These are phyloP conservation scores for Brachionichthys hirsutus DNA, from an alignment of 2,113 vertebrate species.

Conservation along the genomic window DNA sequence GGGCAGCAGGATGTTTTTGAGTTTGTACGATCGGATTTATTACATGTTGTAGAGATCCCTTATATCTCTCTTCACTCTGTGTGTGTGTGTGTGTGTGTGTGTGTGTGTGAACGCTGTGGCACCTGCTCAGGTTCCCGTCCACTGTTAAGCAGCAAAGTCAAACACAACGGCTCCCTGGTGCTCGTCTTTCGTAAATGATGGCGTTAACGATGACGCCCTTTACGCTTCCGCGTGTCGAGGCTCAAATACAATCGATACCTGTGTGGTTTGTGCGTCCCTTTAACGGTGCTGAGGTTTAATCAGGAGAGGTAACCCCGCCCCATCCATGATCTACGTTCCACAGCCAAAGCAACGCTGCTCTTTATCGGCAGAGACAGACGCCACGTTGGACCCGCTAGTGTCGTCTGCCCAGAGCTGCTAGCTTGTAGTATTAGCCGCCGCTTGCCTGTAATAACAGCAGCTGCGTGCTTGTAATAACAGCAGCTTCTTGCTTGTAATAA, in stretches of 20 bases:
- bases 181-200: conserved; percentile 63
- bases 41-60: conserved; percentile 57
- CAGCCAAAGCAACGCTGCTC: too few species aligned
- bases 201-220: conserved; percentile 70
- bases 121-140: conserved; percentile 56
- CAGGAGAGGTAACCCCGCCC: too few species aligned
- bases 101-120: conserved; percentile 56
- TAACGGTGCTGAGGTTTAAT: conserved; percentile 20
- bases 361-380: too few species aligned
- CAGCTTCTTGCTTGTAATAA: too few species aligned
- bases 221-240: conserved; percentile 45
- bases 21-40: conserved; percentile 46
- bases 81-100: conserved; percentile 7
- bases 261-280: conserved; percentile 44
- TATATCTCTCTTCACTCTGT: conserved; percentile 36
- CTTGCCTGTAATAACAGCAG: too few species aligned
- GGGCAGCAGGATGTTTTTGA: conserved; percentile 39
- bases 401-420: too few species aligned
- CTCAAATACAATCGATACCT: conserved; percentile 52
- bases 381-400: too few species aligned
- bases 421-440: too few species aligned
- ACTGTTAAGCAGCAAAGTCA: conserved; percentile 65
- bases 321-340: too few species aligned
- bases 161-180: conserved; percentile 69
- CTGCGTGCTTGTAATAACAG: too few species aligned